phyloP scores from a whole-genome alignment of 2,797 vertebrate genomes.

The Gastrophryne carolinensis region DNA sequence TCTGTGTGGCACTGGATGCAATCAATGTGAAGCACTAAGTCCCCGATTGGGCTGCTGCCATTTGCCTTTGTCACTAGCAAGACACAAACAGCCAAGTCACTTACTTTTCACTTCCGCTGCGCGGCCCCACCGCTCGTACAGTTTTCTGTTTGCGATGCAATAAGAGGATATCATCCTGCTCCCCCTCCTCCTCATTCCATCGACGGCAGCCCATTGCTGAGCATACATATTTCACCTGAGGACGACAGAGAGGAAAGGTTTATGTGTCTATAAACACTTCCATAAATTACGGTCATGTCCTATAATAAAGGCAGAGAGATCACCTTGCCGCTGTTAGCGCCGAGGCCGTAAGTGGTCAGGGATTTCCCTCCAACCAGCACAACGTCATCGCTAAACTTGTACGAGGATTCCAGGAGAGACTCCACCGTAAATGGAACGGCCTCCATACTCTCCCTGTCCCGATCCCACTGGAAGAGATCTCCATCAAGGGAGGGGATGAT shows the following conservation, averaged over 20 bases:
- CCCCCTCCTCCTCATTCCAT: slow-evolving; percentile 83
- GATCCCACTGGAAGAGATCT: slow-evolving; percentile 96
- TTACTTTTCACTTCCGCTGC: slow-evolving; percentile 92
- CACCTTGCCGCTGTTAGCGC: slow-evolving; percentile 92
- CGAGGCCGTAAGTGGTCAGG: slow-evolving; percentile 91
- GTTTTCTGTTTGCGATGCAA: slow-evolving; percentile 96
- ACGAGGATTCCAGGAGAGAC: slow-evolving; percentile 93
- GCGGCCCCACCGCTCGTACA: slow-evolving; percentile 89
- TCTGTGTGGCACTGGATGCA: too few relatives aligned
- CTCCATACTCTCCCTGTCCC: slow-evolving; percentile 95
- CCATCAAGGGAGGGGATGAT: slow-evolving; percentile 97
- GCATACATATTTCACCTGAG: slow-evolving; percentile 94
- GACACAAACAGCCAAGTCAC: too few relatives aligned
- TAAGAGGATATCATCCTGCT: slow-evolving; percentile 86
- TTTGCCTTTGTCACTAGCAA: too few relatives aligned
- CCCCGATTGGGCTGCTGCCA: too few relatives aligned
- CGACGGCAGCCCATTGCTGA: slow-evolving; percentile 89
- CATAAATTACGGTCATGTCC: background rate
- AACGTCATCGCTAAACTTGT: slow-evolving; percentile 91
- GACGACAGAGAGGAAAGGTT: background rate
- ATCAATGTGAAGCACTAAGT: too few relatives aligned
- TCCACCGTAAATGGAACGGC: slow-evolving; percentile 96
- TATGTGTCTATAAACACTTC: background rate
- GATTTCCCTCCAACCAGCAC: slow-evolving; percentile 95
- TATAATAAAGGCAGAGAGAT: slow-evolving; percentile 19